A percentile compares a stretch with the other conserved stretches of the same genome.
These are phyloP conservation scores for Aspiorhynchus laticeps DNA, from an alignment of 2,113 vertebrate genomes.

Conservation along the genomic window DNA sequence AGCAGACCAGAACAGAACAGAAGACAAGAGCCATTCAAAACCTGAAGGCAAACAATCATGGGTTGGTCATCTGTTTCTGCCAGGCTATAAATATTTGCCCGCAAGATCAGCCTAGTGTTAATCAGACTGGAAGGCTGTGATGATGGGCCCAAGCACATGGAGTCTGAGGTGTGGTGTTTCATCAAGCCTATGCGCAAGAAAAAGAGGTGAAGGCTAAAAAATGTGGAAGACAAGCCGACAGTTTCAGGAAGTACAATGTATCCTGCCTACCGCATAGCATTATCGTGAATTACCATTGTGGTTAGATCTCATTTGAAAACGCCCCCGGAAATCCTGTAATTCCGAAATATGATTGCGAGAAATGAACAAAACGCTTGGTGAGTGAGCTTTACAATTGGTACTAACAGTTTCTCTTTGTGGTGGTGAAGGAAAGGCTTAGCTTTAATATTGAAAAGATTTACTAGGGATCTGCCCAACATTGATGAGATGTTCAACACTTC, in stretches of 20 bases:
- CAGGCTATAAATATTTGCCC: background rate
- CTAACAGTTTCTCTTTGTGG: background rate
- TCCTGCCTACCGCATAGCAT: background rate
- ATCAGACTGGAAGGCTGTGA: background rate
- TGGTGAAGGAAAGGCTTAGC: background rate
- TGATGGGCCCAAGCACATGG: background rate
- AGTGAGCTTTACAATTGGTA: constrained; percentile 17
- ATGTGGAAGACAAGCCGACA: background rate
- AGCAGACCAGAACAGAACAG: background rate
- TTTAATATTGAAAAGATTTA: constrained; percentile 12
- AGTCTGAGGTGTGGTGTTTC: background rate
- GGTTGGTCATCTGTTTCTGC: background rate
- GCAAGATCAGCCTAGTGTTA: background rate
- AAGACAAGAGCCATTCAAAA: background rate
- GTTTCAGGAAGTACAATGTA: background rate
- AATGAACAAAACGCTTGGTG: background rate
- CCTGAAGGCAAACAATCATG: background rate
- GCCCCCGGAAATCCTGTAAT: background rate
- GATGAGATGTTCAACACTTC: constrained; percentile 14
- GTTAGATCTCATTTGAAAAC: background rate
- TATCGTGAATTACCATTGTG: background rate
- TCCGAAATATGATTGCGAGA: background rate
- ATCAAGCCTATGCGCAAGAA: background rate
- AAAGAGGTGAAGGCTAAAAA: background rate
- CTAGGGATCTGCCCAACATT: constrained; percentile 18